phyloP scores from a whole-genome alignment of 2,888 invertebrate species.

The Cremastobaeus sp. region DNA sequence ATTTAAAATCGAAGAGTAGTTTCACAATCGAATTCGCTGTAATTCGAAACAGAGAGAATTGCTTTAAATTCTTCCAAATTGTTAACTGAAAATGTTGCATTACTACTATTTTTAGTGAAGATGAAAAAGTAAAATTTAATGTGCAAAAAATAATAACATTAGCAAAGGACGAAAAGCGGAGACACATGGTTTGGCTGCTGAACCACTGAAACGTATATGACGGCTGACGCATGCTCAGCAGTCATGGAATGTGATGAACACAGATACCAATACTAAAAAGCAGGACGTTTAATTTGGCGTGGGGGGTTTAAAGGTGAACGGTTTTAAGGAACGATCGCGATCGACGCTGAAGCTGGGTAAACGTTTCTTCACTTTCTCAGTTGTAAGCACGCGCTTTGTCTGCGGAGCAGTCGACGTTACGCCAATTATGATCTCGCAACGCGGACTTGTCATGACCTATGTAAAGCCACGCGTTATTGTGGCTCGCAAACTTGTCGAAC shows the following conservation, averaged over 20 bases:
- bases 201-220: slow-evolving; percentile 29
- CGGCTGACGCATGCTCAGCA: slow-evolving; percentile 40
- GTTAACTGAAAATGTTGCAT: no score
- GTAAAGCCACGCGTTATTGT: slow-evolving; percentile 5
- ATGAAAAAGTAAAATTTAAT: no score
- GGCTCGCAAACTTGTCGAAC: slow-evolving; percentile 6
- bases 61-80: no score
- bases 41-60: no score
- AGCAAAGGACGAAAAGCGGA: slow-evolving; percentile 14
- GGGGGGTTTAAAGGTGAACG: slow-evolving; percentile 50
- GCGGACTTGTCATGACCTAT: slow-evolving; percentile 19
- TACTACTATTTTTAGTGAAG: no score
- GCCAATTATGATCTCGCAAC: slow-evolving; percentile 24
- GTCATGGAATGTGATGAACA: slow-evolving; percentile 40
- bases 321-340: slow-evolving; percentile 46
- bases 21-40: no score
- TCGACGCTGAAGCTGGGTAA: slow-evolving; percentile 32
- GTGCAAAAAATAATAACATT: neutral
- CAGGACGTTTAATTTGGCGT: slow-evolving; percentile 44
- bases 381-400: slow-evolving; percentile 35
- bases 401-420: slow-evolving; percentile 17
- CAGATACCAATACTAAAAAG: slow-evolving; percentile 41
- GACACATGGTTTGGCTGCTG: slow-evolving; percentile 11
- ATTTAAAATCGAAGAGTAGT: no score
- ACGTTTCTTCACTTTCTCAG: slow-evolving; percentile 35